Base-by-base conservation (phyloP, 1,140 invertebrate genomes). In the Eueides isabella region DNA sequence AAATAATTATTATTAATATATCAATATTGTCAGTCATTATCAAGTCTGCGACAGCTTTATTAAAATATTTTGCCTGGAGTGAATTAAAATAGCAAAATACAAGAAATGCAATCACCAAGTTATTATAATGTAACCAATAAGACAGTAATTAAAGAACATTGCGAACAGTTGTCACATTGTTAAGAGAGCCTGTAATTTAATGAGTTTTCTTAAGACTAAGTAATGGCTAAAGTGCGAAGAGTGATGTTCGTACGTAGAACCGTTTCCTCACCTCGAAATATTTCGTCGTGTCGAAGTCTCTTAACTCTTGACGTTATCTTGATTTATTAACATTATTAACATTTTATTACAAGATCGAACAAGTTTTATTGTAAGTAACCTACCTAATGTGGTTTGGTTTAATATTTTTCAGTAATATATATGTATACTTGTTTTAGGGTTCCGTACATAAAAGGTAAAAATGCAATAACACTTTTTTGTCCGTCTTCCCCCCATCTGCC, bases 271-370 rank as follows among this genome's bases (percentile, higher is more conserved):
- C 86, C 76, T 85, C 78, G 76, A 83, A 88, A 82, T 89, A 85
- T 88, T 89, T 85, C 81, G 85, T 85, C 82, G 80, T 88, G 79
- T 90, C 88, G 79, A 85, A 83, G 78, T 81, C 79, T 82, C 85
- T 85, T 90, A 86, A 90, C 85, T 88, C 86, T 90, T 86, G 87
- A 89, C 88, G 82, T 85, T 90, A 92, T 92, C 87, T 92, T 92
- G 88, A 92, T 91, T 92, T 92, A 91, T 86, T 84, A 81, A 82
- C 81, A 87, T 88, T 90, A 92, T 88, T 90, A 89, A 87, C 85
- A 92, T 91, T 92, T 90, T 89, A 90, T 90, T 87, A 81, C 78
- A 74, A 77, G 73, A 73, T 72, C 70, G 75, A 78, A 82, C 79
- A 77, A 71, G 79, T 80, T 79, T 82, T 64, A 29, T 75, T 65